Base-by-base conservation (phyloP, 2,888 invertebrate genomes). In the Lasioglossum malachurum region DNA sequence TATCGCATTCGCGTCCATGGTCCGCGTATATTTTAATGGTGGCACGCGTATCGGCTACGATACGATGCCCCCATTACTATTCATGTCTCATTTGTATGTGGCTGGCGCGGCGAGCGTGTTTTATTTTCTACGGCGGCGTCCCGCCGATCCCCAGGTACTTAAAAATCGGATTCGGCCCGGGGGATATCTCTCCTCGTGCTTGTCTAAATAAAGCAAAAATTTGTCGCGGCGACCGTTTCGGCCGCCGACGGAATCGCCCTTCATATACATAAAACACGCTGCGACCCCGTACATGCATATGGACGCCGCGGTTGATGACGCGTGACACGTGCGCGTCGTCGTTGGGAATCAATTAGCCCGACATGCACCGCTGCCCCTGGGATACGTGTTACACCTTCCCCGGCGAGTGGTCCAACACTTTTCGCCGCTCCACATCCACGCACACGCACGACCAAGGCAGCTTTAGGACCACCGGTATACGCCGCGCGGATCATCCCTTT, bases 341-440 rank as follows among this genome's bases (percentile, higher is more conserved):
- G 87, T 91, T 86, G 88, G 86, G 87, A 90, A 89, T 93, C 93
- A 93, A 93, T 93, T 93, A 93, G 93, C 91, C 83, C 90, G 90
- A 93, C 93, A 93, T 92, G 93, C 91, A 92, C 91, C 92, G 89
- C 78, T 88, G 88, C 89, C 91, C 91, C 91, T 87, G 90, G 90
- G 83, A 91, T 90, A 85, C 89, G 86, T 84, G 90, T 92, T 90
- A 88, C 92, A 92, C 92, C 92, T 91, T 89, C 83, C 88, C 84
- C 76, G 84, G 72, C 60, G 80, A 67, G 83, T 31, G 83, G 60
- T 67, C 80, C 53, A 80, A 83, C 91, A 87, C 88, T 90, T 90
- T 90, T 90, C 89, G 90, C 77, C 87, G 73, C 83, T 86, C 88
- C 79, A 87, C 88, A 87, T 79, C 73, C 78, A 19, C 35, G 49